Evolutionary conservation across 2,888 invertebrate genomes (phyloP).

Genomic region (Dugesia japonica): DNA sequence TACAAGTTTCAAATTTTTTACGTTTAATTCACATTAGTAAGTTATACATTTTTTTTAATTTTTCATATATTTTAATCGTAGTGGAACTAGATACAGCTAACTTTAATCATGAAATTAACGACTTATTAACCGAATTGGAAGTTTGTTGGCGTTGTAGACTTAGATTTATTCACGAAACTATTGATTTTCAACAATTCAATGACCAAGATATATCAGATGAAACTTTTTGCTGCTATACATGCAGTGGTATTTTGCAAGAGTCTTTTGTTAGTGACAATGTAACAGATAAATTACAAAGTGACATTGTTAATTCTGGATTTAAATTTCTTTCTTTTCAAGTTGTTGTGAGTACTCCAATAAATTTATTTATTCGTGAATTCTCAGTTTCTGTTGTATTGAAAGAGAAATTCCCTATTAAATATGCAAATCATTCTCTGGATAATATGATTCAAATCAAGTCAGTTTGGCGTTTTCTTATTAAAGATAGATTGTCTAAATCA

Average conservation of each 20-base stretch:
- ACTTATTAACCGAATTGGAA: background rate
- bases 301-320: background rate
- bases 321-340: background rate
- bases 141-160: slow-evolving; percentile 5
- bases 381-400: background rate
- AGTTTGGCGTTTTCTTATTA: background rate
- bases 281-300: background rate
- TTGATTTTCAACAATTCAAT: background rate
- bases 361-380: background rate
- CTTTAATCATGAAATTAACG: background rate
- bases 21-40: no score
- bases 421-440: background rate
- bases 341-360: background rate
- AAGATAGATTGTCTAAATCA: background rate
- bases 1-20: no score
- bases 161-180: background rate
- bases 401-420: background rate
- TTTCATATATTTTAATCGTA: no score
- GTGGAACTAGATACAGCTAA: no score
- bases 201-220: background rate
- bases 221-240: background rate
- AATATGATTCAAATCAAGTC: background rate
- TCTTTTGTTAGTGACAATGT: background rate
- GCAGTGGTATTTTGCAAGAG: background rate
- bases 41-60: no score